phyloP scores from a whole-genome alignment of 1,140 invertebrate genomes.

The Globodera ellingtonae region DNA sequence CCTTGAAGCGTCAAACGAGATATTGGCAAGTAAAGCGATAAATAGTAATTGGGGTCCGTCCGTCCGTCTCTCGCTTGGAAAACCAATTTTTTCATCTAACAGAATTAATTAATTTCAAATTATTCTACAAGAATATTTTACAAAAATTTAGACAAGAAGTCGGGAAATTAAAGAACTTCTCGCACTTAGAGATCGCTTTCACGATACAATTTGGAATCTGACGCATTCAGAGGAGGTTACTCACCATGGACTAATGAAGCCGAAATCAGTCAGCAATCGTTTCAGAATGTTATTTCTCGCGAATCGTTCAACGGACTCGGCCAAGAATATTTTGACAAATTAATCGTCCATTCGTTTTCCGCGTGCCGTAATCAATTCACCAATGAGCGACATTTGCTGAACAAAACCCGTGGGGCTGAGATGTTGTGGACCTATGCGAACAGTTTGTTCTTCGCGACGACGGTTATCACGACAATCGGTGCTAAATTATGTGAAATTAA shows the following conservation, averaged over 20 bases:
- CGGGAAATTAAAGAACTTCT: conserved; percentile 59
- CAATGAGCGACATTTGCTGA: conserved; percentile 61
- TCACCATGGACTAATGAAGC: neutral
- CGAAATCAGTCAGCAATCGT: neutral
- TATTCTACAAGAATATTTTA: neutral
- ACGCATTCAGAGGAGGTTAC: conserved; percentile 53
- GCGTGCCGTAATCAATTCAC: conserved; percentile 64
- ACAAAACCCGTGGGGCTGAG: conserved; percentile 55
- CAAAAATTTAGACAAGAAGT: conserved; percentile 54
- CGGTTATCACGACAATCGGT: conserved; percentile 65
- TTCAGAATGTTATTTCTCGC: conserved; percentile 50
- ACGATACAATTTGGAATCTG: conserved; percentile 65
- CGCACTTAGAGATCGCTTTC: conserved; percentile 56
- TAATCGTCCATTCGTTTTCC: conserved; percentile 52
- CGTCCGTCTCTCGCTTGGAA: neutral
- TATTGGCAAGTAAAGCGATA: conserved; percentile 30
- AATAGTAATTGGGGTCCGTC: too few species aligned
- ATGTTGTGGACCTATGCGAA: conserved; percentile 63
- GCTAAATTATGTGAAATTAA: neutral
- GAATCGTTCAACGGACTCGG: conserved; percentile 63
- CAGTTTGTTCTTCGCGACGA: conserved; percentile 65
- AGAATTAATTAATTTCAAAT: neutral
- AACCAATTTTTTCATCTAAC: neutral
- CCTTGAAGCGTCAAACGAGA: conserved; percentile 40
- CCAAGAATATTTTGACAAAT: conserved; percentile 62